Base-by-base conservation (phyloP, 2,113 vertebrate genomes). In the Nymphicus hollandicus region DNA sequence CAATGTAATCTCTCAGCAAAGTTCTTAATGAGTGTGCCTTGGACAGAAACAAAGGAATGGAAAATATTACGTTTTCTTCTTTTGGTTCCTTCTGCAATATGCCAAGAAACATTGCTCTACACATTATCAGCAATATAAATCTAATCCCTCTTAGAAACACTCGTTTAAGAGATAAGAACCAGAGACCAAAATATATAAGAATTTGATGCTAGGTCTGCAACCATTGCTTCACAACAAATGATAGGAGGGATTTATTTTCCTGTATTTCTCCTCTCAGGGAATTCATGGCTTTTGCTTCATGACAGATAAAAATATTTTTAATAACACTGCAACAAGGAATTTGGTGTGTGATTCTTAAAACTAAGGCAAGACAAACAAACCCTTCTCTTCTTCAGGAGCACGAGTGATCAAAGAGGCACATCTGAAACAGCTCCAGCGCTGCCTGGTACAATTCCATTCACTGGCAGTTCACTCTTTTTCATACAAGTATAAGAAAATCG, bases 231-330 rank as follows among this genome's bases (percentile, higher is more conserved):
- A 63, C 85, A 78, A 74, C 11, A 60, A 63, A 83, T 86, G 14
- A 81, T 37, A 89, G 37, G 24, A 52, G 8, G n/a, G 37, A 71
- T 85, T 86, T 84, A 20, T 81, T 91, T 81, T 83, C 47, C 52
- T 50, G 8, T 89, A 61, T 93, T 94, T 90, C 25, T 93, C 7
- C 65, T 89, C 88, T 86, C 27, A 27, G 81, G 60, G 70, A 94
- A 80, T 76, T 92, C 56, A 91, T 65, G 89, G 58, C 25, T 86
- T 93, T 93, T 81, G 20, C 43, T 88, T 80, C 53, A 43, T 89
- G 93, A 85, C 93, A 96, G 87, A 94, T 92, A 93, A 94, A 95
- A 96, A 93, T 94, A 94, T 69, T 95, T 95, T 95, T 95, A 95
- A 95, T 96, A 96, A 92, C 37, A 29, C 71, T 49, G 47, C 74